Base-by-base conservation (phyloP, 2,113 vertebrate species). In the Thalassoma bifasciatum region DNA sequence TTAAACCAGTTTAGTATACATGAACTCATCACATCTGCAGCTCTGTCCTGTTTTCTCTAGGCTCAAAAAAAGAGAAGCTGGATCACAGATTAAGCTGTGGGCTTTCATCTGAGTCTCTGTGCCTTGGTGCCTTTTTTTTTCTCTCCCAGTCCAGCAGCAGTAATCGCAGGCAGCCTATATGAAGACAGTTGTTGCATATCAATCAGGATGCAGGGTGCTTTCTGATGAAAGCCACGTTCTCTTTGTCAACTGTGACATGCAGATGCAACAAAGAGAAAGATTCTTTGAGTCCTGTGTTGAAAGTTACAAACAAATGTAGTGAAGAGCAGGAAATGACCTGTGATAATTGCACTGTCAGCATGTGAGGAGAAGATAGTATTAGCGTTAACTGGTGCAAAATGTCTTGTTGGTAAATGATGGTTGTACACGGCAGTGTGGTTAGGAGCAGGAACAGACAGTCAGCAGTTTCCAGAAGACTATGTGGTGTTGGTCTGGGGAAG, bases 131-230 rank as follows among this genome's bases (percentile, higher is more conserved):
- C 47, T 63, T 40, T 72, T 54, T 72, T 54, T 22, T 22, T 17
- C 14, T 42, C 79, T 63, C 72, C 50, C 66, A 53, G 59, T 62
- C 72, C 80, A 83, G 72, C 75, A 86, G 79, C 40, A 73, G 64
- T 46, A 77, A 78, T 54, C 71, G 65, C 67, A 65, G 7, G 89
- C 58, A 82, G 81, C 79, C 77, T 89, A 57, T 79, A 71, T 79
- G 75, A 87, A 68, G 85, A 91, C 84, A 78, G 80, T 79, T 59
- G 78, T 81, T 87, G 91, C 87, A 92, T 91, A 88, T 91, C 88
- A 92, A 93, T 90, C 87, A 86, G 66, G 58, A 54, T 16, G 2
- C 57, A 34, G 72, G 57, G 50, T 38, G 76, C 56, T 79, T 79
- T 79, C 71, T 66, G 70, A 89, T 68, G 59, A 81, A 51, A 47